A percentile compares a stretch with the other conserved stretches of the same genome.
phyloP scores from a whole-genome alignment of 2,797 vertebrate species.

The Smutsia temminckii region DNA sequence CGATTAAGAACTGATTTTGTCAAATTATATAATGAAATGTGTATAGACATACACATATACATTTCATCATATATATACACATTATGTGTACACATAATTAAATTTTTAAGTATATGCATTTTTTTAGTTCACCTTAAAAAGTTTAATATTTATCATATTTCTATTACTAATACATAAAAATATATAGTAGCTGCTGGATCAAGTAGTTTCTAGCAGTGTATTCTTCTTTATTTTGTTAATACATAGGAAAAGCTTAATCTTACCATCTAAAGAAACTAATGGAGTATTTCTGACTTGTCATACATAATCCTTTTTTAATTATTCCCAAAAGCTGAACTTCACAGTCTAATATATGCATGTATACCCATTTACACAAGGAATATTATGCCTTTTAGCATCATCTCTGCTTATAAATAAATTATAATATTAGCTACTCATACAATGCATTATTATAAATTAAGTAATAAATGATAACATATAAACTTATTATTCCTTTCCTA shows the following conservation, averaged over 20 bases:
- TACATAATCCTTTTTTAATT: conserved; percentile 39
- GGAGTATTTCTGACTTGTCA: conserved; percentile 38
- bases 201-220: not conserved
- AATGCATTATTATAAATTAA: conserved; percentile 43
- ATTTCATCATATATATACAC: not conserved
- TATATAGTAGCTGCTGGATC: not conserved
- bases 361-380: not conserved
- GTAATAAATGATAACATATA: not conserved
- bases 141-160: not conserved
- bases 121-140: not conserved
- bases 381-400: not conserved
- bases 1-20: not conserved
- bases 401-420: conserved; percentile 14
- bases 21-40: not conserved
- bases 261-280: conserved; percentile 23
- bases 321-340: not conserved
- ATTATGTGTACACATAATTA: not conserved
- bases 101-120: not conserved
- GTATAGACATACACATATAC: not conserved
- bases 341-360: not conserved
- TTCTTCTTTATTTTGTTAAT: not conserved
- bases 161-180: not conserved
- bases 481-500: conserved; percentile 21
- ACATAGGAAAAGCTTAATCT: not conserved
- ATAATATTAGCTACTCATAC: conserved; percentile 18